Conservation (phyloP, 2,888 invertebrate species). For the Eupithecia pulchellata region DNA sequence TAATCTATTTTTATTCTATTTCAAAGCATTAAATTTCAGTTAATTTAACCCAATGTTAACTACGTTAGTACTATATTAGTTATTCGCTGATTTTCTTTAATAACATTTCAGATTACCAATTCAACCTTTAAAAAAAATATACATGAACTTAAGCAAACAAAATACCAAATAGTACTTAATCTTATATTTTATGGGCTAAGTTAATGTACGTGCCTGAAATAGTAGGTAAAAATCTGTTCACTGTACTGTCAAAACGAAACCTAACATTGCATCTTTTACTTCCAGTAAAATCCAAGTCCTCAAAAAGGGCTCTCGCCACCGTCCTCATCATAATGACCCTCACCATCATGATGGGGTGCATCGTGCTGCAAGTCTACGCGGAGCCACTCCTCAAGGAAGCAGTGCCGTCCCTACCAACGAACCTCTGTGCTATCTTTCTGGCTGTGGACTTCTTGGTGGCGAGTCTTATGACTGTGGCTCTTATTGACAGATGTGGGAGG, state of each 20-base stretch:
- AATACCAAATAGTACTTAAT: no score
- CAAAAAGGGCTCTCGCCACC: conserved; percentile 55
- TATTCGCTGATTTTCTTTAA: no score
- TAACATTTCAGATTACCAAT: no score
- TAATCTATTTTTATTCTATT: no score
- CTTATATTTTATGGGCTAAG: no score
- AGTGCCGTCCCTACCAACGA: conserved; percentile 70
- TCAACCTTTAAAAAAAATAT: no score
- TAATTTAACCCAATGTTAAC: no score
- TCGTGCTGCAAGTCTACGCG: conserved; percentile 75
- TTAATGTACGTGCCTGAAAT: no score
- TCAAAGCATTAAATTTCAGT: no score
- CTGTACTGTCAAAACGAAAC: not conserved
- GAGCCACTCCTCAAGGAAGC: conserved; percentile 75
- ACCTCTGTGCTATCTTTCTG: conserved; percentile 69
- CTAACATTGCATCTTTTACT: conserved; percentile 4
- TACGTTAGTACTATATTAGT: no score
- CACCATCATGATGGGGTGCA: conserved; percentile 72
- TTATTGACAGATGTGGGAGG: conserved; percentile 70
- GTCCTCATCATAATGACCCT: conserved; percentile 61
- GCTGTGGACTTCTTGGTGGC: conserved; percentile 67
- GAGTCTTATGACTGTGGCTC: conserved; percentile 59
- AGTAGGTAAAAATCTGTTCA: no score
- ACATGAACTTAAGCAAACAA: no score
- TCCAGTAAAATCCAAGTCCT: conserved; percentile 64